Evolutionary conservation across 2,888 invertebrate species (phyloP), one percentile per base, ranked within the genome.

Genomic region (Beris morrisii): DNA sequence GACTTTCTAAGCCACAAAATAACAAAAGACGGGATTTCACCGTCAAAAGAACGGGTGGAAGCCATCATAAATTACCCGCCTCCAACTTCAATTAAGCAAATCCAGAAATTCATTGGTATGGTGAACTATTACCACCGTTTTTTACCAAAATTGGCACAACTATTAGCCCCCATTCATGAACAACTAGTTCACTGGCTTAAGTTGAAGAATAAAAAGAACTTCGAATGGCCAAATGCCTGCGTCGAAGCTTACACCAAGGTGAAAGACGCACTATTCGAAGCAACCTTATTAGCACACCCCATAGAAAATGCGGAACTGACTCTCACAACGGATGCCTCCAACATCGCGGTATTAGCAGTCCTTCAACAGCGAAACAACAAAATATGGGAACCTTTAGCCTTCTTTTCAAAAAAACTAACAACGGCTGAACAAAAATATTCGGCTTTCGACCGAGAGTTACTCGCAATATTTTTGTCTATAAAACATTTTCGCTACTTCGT

Each of bases 371-470:
- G 28, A 0, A 58, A 63, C 3, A 57, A 69, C 4, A 57, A 67
- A 6, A 15, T 58, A 1, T 78, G 76, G 76, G 66, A 77, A 70
- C 78, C 78, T 65, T 79, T 9, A 74, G 74, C 0, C 79, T 77
- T 65, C 78, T 75, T 65, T 77, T 76, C n/a, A 1, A 70, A 70
- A 54, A 76, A 75, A 38, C 67, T 79, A 1, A 22, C 22, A 22
- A 71, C 65, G 0, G 64, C 76, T 0, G 74, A 80, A 66, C 55
- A 32, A 11, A 77, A 75, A 6, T 80, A 79, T 50, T 73, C 75
- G 12, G 74, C 73, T 32, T 79, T 77, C 68, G 78, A 81, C 65
- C 43, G 77, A 6, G 77, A 78, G 70, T 72, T 80, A 0, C 70
- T 79, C 4, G 78, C 77, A 0, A 75, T 78, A 0, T 80, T 77